These are phyloP conservation scores for Bathynomus jamesi DNA, from an alignment of 1,140 invertebrate genomes.

Conservation along the genomic window DNA sequence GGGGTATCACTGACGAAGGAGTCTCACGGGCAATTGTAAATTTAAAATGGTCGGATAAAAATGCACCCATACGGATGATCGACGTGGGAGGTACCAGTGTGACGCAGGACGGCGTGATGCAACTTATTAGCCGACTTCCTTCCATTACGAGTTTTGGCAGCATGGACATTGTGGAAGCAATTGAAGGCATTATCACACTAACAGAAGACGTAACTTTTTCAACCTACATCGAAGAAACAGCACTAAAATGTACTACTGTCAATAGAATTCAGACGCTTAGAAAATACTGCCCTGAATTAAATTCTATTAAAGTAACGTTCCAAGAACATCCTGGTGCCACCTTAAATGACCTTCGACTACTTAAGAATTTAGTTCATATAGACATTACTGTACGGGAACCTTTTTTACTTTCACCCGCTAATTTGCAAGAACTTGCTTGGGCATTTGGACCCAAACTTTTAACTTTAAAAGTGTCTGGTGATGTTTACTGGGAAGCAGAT, in stretches of 20 bases:
- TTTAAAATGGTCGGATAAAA: constrained; percentile 20
- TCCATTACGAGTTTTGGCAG: constrained; percentile 22
- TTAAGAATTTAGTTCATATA: constrained; percentile 20
- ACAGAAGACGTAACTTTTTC: constrained; percentile 10
- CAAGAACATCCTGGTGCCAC: constrained; percentile 24
- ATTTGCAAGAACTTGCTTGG: constrained; percentile 31
- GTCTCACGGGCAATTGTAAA: constrained; percentile 26
- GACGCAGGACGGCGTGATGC: constrained; percentile 23
- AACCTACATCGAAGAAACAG: constrained; percentile 25
- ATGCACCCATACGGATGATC: constrained; percentile 18
- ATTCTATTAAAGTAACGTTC: constrained; percentile 24
- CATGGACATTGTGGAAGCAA: constrained; percentile 24
- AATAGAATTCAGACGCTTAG: constrained; percentile 21
- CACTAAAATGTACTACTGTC: constrained; percentile 27
- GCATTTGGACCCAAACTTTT: constrained; percentile 20
- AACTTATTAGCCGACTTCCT: constrained; percentile 22
- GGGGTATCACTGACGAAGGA: constrained; percentile 31
- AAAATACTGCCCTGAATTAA: constrained; percentile 21
- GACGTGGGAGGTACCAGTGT: constrained; percentile 33
- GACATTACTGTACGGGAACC: constrained; percentile 28
- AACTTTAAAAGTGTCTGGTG: constrained; percentile 24
- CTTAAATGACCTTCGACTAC: constrained; percentile 29
- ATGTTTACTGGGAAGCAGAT: constrained; percentile 34
- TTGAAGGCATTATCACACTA: constrained; percentile 24
- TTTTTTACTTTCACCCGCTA: constrained; percentile 21